Conservation (phyloP, 2,888 invertebrate genomes). For the Caenorhabditis wallacei region DNA sequence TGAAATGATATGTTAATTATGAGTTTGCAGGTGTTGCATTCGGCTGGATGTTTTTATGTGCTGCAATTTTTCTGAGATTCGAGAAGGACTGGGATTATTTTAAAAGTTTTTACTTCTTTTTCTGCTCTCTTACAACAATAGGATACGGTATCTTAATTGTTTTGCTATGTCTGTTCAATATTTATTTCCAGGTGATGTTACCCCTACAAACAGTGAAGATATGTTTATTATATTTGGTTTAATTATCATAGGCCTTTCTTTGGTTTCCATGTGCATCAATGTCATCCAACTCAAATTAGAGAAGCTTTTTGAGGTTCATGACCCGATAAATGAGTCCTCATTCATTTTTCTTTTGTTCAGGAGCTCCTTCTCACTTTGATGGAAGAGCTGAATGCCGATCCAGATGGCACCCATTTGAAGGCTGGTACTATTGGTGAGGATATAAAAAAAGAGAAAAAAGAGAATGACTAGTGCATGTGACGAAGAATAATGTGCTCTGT, state of each 20-base stretch:
- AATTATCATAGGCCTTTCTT: conserved; percentile 82
- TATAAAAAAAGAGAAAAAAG: conserved; percentile 5
- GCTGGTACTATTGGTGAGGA: conserved; percentile 71
- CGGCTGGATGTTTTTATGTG: conserved; percentile 83
- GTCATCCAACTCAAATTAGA: conserved; percentile 79
- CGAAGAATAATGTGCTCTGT: conserved; percentile 46
- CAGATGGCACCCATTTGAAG: conserved; percentile 72
- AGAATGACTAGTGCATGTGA: conserved; percentile 41
- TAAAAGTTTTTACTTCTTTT: conserved; percentile 83
- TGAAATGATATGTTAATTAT: too few relatives aligned
- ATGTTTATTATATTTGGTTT: conserved; percentile 82
- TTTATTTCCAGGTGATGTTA: conserved; percentile 80
- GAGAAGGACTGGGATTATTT: conserved; percentile 83
- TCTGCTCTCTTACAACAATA: conserved; percentile 82
- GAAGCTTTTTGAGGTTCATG: conserved; percentile 69
- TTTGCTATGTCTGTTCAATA: too few relatives aligned
- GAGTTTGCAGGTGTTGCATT: conserved; percentile 79
- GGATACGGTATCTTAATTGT: conserved; percentile 79
- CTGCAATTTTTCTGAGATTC: conserved; percentile 81
- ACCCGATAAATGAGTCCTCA: not conserved
- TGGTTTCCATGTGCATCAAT: conserved; percentile 80
- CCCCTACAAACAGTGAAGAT: conserved; percentile 82
- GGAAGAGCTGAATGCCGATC: conserved; percentile 80
- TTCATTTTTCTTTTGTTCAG: conserved; percentile 49
- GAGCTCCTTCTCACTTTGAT: conserved; percentile 82